A percentile compares a stretch with the other conserved stretches of the same genome.
These are phyloP conservation scores for Armadillidium nasatum DNA, from an alignment of 1,140 invertebrate species.

Conservation along the genomic window DNA sequence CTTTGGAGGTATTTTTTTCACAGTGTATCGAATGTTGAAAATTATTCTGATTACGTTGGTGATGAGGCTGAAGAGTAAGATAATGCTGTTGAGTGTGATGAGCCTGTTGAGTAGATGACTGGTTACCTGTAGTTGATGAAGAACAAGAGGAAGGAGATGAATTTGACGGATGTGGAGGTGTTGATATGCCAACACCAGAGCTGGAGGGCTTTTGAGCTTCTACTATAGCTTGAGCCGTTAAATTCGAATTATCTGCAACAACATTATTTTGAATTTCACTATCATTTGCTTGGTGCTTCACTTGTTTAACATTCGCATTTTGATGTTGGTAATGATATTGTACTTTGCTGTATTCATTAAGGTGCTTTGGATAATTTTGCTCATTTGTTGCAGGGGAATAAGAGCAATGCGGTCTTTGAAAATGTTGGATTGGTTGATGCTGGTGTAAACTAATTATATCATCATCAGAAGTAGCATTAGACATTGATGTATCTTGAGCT, in stretches of 20 bases:
- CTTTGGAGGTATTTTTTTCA: background rate
- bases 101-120: background rate
- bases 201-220: background rate
- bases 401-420: background rate
- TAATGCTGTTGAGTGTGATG: background rate
- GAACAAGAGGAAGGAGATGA: background rate
- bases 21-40: background rate
- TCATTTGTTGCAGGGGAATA: background rate
- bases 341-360: background rate
- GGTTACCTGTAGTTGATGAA: background rate
- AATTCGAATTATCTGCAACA: background rate
- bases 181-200: background rate
- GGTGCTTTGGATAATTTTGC: background rate
- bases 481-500: slow-evolving; percentile 7
- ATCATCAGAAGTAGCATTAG: background rate
- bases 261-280: background rate
- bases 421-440: background rate
- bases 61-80: background rate
- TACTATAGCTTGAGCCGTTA: background rate
- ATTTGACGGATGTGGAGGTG: background rate
- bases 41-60: background rate
- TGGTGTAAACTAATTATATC: background rate
- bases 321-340: slow-evolving; percentile 8
- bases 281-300: background rate
- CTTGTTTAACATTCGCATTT: background rate